phyloP scores from a whole-genome alignment of 2,888 invertebrate genomes.

The Dynastes hyllus region DNA sequence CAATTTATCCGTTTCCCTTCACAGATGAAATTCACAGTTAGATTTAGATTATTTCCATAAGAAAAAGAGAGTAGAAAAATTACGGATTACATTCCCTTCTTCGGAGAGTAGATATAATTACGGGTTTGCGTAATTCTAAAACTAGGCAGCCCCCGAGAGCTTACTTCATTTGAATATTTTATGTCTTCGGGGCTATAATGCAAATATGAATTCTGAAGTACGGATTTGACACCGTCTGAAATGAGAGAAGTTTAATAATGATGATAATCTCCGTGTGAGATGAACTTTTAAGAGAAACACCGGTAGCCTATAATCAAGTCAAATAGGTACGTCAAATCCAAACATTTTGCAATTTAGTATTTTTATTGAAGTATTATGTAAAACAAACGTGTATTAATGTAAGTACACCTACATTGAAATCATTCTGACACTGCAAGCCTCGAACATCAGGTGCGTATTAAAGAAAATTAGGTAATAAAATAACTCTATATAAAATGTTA shows the following conservation, averaged over 20 bases:
- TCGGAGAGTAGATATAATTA: constrained; percentile 24
- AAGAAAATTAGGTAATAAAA: too few relatives aligned
- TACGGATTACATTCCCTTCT: constrained; percentile 11
- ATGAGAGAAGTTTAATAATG: constrained; percentile 45
- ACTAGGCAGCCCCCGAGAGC: constrained; percentile 22
- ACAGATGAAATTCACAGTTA: constrained; percentile 30
- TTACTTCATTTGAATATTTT: constrained; percentile 39
- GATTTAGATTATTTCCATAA: constrained; percentile 36
- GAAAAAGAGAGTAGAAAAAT: constrained; percentile 24
- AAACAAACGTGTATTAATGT: constrained; percentile 8
- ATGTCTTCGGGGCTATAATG: constrained; percentile 51
- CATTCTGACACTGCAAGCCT: not conserved
- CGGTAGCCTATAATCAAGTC: constrained; percentile 61
- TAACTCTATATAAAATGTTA: too few relatives aligned
- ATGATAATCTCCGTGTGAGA: constrained; percentile 31
- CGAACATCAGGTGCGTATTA: too few relatives aligned
- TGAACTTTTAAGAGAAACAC: constrained; percentile 54
- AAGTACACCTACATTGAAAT: constrained; percentile 23
- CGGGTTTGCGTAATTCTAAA: constrained; percentile 28
- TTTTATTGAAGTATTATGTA: constrained; percentile 32
- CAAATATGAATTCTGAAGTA: constrained; percentile 56
- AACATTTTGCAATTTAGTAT: constrained; percentile 40
- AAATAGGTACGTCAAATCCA: constrained; percentile 48
- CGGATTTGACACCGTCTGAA: constrained; percentile 54
- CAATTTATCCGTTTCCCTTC: constrained; percentile 24